Evolutionary conservation across 2,888 invertebrate species (phyloP).

Genomic region (Lepidonotus clava): DNA sequence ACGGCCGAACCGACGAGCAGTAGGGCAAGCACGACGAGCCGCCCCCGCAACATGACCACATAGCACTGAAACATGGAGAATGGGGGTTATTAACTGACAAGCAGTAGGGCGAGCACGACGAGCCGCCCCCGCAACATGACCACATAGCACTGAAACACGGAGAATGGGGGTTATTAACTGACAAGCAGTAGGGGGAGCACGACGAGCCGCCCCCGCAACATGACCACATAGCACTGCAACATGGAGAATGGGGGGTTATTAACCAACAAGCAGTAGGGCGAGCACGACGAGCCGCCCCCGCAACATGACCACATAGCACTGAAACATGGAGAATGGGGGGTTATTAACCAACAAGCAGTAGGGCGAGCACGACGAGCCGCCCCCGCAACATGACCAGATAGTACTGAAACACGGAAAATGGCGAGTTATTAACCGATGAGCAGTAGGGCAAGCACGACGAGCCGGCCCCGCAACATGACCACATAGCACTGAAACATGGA

Average conservation of each 20-base stretch:
- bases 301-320: conserved; percentile 29
- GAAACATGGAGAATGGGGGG: background rate
- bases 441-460: too few relatives aligned
- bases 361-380: background rate
- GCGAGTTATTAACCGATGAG: background rate
- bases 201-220: conserved; percentile 4
- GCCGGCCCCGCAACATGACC: too few relatives aligned
- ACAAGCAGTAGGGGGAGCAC: background rate
- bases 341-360: background rate
- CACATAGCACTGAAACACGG: background rate
- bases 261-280: background rate
- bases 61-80: background rate
- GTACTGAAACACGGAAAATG: background rate
- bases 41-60: conserved; percentile 21
- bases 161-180: background rate
- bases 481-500: too few relatives aligned
- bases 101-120: background rate
- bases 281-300: background rate
- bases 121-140: background rate
- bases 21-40: background rate
- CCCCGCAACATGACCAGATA: background rate
- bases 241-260: background rate
- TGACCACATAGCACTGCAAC: conserved; percentile 16
- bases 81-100: background rate
- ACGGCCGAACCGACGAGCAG: conserved; percentile 14